Conservation (phyloP, 2,113 vertebrate species). For the Thymallus thymallus region DNA sequence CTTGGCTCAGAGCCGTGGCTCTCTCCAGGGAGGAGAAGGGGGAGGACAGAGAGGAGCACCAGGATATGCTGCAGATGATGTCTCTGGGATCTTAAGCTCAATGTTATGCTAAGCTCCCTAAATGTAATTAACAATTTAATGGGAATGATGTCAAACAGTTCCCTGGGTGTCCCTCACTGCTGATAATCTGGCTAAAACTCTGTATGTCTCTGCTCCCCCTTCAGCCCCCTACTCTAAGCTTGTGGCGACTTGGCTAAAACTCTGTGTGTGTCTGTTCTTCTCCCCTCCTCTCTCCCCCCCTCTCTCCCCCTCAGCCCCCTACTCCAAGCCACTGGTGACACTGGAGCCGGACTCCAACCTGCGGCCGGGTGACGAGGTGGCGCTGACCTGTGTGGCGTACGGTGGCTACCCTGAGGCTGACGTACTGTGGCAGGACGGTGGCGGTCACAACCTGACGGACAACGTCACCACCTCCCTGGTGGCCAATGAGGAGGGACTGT, state of each 20-base stretch:
- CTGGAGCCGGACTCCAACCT: slow-evolving; percentile 81
- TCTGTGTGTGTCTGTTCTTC: slow-evolving; percentile 24
- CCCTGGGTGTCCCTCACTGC: slow-evolving; percentile 56
- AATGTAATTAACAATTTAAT: slow-evolving; percentile 75
- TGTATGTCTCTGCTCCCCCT: slow-evolving; percentile 9
- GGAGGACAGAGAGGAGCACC: slow-evolving; percentile 14
- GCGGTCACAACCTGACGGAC: slow-evolving; percentile 77
- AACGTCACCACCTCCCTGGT: slow-evolving; percentile 84
- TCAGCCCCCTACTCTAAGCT: too few relatives aligned
- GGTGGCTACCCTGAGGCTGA: slow-evolving; percentile 81
- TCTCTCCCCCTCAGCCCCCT: slow-evolving; percentile 75
- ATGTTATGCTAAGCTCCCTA: slow-evolving; percentile 65
- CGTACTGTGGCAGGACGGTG: slow-evolving; percentile 85
- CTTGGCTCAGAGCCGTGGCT: slow-evolving; percentile 37
- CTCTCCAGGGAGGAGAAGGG: slow-evolving; percentile 20
- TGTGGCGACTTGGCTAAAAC: neutral
- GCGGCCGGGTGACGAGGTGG: slow-evolving; percentile 68
- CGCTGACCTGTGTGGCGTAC: slow-evolving; percentile 82
- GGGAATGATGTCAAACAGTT: slow-evolving; percentile 67
- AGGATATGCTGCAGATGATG: slow-evolving; percentile 49
- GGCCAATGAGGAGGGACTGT: slow-evolving; percentile 90
- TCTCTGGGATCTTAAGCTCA: slow-evolving; percentile 52
- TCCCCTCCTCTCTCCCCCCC: neutral
- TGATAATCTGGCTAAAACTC: slow-evolving; percentile 46
- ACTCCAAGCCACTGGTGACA: slow-evolving; percentile 86